Conservation (phyloP, 2,113 vertebrate genomes). For the Benitochromis conjunctus region DNA sequence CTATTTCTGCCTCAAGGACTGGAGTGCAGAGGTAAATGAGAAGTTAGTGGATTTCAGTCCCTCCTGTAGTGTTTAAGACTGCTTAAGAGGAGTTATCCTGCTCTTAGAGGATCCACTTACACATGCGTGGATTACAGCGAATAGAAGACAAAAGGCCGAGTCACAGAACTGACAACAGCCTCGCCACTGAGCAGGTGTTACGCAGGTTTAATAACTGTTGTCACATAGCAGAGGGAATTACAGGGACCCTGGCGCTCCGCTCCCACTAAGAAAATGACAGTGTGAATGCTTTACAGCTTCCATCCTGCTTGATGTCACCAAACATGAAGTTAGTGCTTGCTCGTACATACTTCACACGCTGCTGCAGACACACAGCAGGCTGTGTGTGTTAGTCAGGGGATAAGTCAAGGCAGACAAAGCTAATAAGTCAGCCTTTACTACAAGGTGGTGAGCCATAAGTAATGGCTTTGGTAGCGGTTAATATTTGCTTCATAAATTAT, state of each 20-base stretch:
- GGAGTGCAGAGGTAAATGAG: slow-evolving; percentile 35
- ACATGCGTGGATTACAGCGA: slow-evolving; percentile 64
- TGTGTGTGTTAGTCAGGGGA: background rate
- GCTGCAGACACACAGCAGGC: background rate
- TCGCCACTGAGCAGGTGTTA: slow-evolving; percentile 42
- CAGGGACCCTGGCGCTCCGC: background rate
- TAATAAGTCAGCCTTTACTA: background rate
- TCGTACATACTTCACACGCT: background rate
- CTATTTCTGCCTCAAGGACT: slow-evolving; percentile 11
- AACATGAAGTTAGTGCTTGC: background rate
- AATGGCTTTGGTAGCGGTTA: background rate
- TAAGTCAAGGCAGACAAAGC: background rate
- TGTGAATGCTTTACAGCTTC: background rate
- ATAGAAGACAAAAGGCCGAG: slow-evolving; percentile 59
- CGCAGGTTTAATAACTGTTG: slow-evolving; percentile 33
- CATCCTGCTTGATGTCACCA: background rate
- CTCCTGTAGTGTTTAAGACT: slow-evolving; percentile 60
- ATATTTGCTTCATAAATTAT: background rate
- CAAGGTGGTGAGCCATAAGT: background rate
- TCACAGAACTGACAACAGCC: slow-evolving; percentile 24
- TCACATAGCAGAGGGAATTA: slow-evolving; percentile 42
- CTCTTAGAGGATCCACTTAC: slow-evolving; percentile 65
- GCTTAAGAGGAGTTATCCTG: slow-evolving; percentile 61
- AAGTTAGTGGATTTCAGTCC: slow-evolving; percentile 47
- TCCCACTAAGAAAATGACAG: background rate